Base-by-base conservation (phyloP, 2,888 invertebrate species). In the Rhingia campestris region DNA sequence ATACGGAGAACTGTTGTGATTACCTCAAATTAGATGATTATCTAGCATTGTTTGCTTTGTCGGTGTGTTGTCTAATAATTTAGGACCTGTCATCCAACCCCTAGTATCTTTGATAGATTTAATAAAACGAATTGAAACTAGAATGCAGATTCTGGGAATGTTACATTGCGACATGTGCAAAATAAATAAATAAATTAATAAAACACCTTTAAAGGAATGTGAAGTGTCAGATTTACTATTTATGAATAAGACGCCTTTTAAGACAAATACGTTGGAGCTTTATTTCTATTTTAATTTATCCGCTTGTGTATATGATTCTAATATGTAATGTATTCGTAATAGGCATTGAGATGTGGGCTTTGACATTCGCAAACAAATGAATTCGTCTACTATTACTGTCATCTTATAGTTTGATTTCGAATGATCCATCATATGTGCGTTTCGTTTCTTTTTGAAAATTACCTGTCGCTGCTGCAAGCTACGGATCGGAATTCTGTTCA, bases 21-120 rank as follows among this genome's bases (percentile, higher is more conserved):
- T 53, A 51, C 32, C 64, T 43, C 54, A 69, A 69, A 74, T 69
- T 74, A 49, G 49, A 74, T 56, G 61, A 69, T 80, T 74, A 35
- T 41, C 47, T 22, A 22, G 22, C 22, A 9, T 69, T 41, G 56
- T 51, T 14, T 49, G 37, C 43, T 47, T 22, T n/a, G 47, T 32
- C 51, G 58, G 32, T 4, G 33, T 7, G 37, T 73, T 63, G 43
- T 12, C 43, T 22, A 41, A 69, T 22, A 22, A 22, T 22, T 22
- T 22, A 22, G 22, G 22, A 22, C 1, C 2, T 22, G 22, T 2
- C 22, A 22, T 22, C 22, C 22, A 22, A 22, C 22, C 22, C 22
- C 22, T 22, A 22, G 22, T 22, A 22, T 63, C 33, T 41, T 35
- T 45, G 43, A 53, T 41, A 43, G 49, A 45, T 45, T 39, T 69